A percentile compares a stretch with the other conserved stretches of the same genome.
These are phyloP conservation scores for Thymelicus lineola DNA, from an alignment of 2,888 invertebrate species.

Conservation along the genomic window DNA sequence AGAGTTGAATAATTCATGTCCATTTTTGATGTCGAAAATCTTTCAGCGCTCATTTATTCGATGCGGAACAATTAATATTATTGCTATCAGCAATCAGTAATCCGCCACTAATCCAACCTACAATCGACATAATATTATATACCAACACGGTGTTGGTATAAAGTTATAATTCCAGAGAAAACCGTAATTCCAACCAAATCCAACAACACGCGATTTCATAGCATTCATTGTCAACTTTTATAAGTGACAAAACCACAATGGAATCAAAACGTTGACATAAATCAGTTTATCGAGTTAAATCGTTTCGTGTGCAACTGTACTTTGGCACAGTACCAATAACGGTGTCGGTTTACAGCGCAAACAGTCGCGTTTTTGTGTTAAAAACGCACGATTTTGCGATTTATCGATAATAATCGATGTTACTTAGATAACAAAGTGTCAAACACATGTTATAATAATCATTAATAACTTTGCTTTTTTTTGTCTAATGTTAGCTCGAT, in stretches of 20 bases:
- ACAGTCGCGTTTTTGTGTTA: slow-evolving; percentile 10
- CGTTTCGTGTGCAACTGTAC: slow-evolving; percentile 50
- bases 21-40: too few species aligned
- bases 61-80: too few species aligned
- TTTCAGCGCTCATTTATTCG: too few species aligned
- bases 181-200: slow-evolving; percentile 8
- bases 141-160: too few species aligned
- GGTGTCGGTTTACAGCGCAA: slow-evolving; percentile 54
- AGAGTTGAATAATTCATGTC: too few species aligned
- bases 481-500: too few species aligned
- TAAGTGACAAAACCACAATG: slow-evolving; percentile 32
- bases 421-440: too few species aligned
- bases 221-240: slow-evolving; percentile 19
- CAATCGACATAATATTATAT: background rate
- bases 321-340: slow-evolving; percentile 69
- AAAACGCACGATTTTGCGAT: slow-evolving; percentile 21
- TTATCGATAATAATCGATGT: background rate
- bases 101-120: background rate
- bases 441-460: too few species aligned
- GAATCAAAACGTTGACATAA: slow-evolving; percentile 37
- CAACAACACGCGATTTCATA: slow-evolving; percentile 10
- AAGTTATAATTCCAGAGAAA: slow-evolving; percentile 1
- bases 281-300: slow-evolving; percentile 45
- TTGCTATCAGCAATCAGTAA: too few species aligned
- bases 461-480: too few species aligned